phyloP scores from a whole-genome alignment of 2,797 vertebrate species.

The Luscinia luscinia region DNA sequence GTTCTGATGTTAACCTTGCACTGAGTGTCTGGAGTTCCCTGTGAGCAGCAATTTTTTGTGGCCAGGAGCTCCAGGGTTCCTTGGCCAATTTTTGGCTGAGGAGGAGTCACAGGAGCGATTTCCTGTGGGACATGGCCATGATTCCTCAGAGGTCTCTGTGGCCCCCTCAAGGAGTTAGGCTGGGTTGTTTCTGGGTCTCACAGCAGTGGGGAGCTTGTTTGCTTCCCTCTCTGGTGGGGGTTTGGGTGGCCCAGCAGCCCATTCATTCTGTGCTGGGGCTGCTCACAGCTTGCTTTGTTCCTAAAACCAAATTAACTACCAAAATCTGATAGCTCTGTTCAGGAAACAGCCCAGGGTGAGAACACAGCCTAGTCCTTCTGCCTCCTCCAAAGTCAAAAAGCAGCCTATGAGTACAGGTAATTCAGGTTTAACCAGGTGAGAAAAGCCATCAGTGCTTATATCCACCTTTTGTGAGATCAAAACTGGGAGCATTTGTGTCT shows the following conservation, averaged over 20 bases:
- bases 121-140: neutral
- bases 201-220: neutral
- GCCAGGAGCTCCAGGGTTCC: neutral
- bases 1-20: neutral
- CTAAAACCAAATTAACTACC: neutral
- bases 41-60: neutral
- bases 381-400: neutral
- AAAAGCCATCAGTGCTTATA: neutral
- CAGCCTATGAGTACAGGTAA: conserved; percentile 1
- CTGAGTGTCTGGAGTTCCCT: neutral
- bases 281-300: neutral
- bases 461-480: neutral
- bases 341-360: neutral
- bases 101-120: neutral
- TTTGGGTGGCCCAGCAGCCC: neutral
- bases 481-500: neutral
- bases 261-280: neutral
- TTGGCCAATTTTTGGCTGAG: neutral
- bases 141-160: neutral
- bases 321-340: neutral
- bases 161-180: neutral
- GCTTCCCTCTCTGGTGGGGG: fast-evolving
- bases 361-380: neutral
- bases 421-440: conserved; percentile 2
- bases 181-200: neutral